phyloP scores from a whole-genome alignment of 2,888 invertebrate species.

The Limnephilus rhombicus region DNA sequence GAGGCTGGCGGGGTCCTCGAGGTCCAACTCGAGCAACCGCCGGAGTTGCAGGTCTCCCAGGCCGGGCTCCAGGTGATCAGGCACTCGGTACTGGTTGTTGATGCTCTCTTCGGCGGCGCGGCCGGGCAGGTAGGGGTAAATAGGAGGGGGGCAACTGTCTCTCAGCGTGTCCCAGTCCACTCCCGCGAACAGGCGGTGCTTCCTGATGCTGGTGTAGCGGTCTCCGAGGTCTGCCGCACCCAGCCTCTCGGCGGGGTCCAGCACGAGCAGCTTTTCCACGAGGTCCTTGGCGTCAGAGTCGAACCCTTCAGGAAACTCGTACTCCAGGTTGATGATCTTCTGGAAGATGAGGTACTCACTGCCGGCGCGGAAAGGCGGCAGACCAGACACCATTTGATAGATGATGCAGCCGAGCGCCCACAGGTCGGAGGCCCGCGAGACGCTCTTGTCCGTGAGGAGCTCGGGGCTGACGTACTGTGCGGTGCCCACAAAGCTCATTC shows the following conservation, averaged over 20 bases:
- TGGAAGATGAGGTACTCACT: constrained; percentile 98
- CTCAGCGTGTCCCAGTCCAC: constrained; percentile 90
- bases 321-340: constrained; percentile 93
- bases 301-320: constrained; percentile 95
- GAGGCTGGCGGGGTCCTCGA: constrained; percentile 72
- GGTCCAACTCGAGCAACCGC: constrained; percentile 85
- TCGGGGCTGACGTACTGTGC: constrained; percentile 99
- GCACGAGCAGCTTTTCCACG: constrained; percentile 89
- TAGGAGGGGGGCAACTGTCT: constrained; percentile 87
- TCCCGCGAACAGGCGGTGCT: constrained; percentile 91
- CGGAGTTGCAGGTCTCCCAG: constrained; percentile 90
- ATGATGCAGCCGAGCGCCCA: constrained; percentile 99
- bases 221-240: constrained; percentile 87
- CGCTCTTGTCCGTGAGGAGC: constrained; percentile 88
- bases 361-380: constrained; percentile 93
- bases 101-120: constrained; percentile 82
- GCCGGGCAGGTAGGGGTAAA: constrained; percentile 89
- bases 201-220: constrained; percentile 88
- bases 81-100: constrained; percentile 82
- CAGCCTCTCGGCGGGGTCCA: constrained; percentile 88
- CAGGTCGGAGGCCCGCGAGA: constrained; percentile 90
- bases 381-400: constrained; percentile 97
- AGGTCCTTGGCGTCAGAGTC: constrained; percentile 91
- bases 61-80: constrained; percentile 91
- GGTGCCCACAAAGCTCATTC: constrained; percentile 97